Evolutionary conservation across 2,888 invertebrate genomes (phyloP), one percentile per base, ranked within the genome.

Genomic region (Acanthoscelides obtectus): DNA sequence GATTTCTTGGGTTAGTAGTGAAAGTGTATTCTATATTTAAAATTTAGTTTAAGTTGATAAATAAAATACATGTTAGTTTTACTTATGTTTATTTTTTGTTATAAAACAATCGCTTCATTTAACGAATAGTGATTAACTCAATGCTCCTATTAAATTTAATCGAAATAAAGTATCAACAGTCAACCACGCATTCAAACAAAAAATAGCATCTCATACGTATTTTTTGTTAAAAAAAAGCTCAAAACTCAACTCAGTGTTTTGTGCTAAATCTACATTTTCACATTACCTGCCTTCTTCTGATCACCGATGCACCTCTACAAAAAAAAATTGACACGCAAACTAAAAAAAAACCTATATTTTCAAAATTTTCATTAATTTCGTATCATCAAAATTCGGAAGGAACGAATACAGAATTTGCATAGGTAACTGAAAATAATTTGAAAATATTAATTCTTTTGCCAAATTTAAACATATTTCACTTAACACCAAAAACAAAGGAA

Each of bases 151-250:
- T 71, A 73, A 73, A 72, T 74, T 68, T 75, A 75, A 74, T 74
- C 72, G 72, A 76, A 75, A 72, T 73, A 76, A 73, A 72, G 75
- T 75, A 73, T 70, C 72, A 72, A 78, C 75, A 77, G 77, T 76
- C 78, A 76, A 77, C 75, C 79, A 75, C 77, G 72, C 75, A 78
- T 76, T 73, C 79, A 76, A 73, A 77, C 75, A 70, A 72, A 77
- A 75, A 75, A 77, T 75, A 76, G 75, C 76, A 74, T 77, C 74
- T 73, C 74, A 72, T 72, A 71, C 67, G 69, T 64, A 67, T 70
- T 72, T 73, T 71, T 69, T 64, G 64, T 45, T 12, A 45, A 45
- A 25, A 45, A 45, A 17, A 17, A 6, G 45, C 17, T 45, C 45
- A 45, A n/a, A n/a, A 45, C 45, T 45, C 5, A 45, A 45, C 5